phyloP scores from a whole-genome alignment of 2,113 vertebrate species.

The Cyanoderma ruficeps region DNA sequence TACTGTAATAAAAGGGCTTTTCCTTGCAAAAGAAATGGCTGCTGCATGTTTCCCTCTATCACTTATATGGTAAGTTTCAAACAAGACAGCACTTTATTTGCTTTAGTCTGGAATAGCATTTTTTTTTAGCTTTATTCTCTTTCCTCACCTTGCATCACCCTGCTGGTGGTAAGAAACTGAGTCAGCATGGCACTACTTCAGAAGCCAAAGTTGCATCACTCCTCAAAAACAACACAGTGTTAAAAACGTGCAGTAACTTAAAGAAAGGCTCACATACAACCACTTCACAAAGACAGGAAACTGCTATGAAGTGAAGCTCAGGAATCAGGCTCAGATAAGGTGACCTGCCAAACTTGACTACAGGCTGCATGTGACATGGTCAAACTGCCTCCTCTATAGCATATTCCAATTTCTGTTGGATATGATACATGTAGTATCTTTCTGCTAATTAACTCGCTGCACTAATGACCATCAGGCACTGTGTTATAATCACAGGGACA shows the following conservation, averaged over 20 bases:
- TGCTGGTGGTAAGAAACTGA: not conserved
- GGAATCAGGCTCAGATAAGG: not conserved
- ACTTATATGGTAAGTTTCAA: not conserved
- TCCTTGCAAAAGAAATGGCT: not conserved
- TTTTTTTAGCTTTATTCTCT: not conserved
- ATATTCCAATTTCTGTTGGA: not conserved
- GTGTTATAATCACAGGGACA: not conserved
- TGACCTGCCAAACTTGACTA: not conserved
- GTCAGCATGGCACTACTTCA: not conserved
- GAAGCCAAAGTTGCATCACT: not conserved
- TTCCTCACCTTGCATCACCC: not conserved
- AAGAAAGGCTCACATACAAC: not conserved
- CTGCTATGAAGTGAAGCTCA: not conserved
- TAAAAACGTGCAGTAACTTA: not conserved
- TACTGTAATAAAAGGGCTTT: not conserved
- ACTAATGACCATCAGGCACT: not conserved
- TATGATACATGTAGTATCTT: not conserved
- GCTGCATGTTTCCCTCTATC: not conserved
- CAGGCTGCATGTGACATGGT: rapidly evolving
- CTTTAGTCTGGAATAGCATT: not conserved
- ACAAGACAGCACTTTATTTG: not conserved
- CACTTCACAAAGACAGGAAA: not conserved
- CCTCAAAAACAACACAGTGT: not conserved
- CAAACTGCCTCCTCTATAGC: rapidly evolving
- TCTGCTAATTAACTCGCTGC: not conserved